Evolutionary conservation across 2,797 vertebrate species (phyloP), one percentile per base, ranked within the genome.

Genomic region (Amblyopsis hoosieri): DNA sequence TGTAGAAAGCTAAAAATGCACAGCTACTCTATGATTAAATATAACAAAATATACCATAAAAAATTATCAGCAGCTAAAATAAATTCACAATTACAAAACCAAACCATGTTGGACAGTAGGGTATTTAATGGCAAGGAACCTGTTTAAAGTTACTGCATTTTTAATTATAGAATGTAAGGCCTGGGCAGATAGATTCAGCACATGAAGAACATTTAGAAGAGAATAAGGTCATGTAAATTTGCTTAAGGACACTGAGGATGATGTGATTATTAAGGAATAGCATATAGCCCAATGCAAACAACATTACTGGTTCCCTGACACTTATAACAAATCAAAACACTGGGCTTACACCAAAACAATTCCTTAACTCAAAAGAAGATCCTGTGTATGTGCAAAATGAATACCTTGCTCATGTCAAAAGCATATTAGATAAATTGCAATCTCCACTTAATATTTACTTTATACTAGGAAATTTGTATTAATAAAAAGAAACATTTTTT

Each of bases 141-240:
- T 57, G 70, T 69, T 78, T 76, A 62, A 50, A 74, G 69, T 87
- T 83, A 85, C 88, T 91, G 89, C 84, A 84, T 87, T 80, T 85
- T 62, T 69, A 79, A 74, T 85, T 45, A 83, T 82, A 79, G 90
- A 60, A 72, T 68, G 75, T 83, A 92, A 93, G 91, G 90, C 91
- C 89, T 91, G 87, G 84, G 83, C 80, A 80, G 78, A 85, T 71
- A 76, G 29, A 68, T 45, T 51, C 72, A 77, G 85, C 74, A 75
- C 76, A 69, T 73, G 64, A 62, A 71, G 23, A 29, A 29, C 23
- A 29, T 29, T 29, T 29, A 29, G 23, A 29, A 29, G 54, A 71
- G 45, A 74, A 76, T 67, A 71, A 72, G 75, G 74, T 74, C 58
- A 81, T 76, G 84, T 79, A 75, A 79, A 75, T 79, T 65, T 60